Evolutionary conservation across 2,113 vertebrate genomes (phyloP).

Genomic region (Chrysochloris asiatica): DNA sequence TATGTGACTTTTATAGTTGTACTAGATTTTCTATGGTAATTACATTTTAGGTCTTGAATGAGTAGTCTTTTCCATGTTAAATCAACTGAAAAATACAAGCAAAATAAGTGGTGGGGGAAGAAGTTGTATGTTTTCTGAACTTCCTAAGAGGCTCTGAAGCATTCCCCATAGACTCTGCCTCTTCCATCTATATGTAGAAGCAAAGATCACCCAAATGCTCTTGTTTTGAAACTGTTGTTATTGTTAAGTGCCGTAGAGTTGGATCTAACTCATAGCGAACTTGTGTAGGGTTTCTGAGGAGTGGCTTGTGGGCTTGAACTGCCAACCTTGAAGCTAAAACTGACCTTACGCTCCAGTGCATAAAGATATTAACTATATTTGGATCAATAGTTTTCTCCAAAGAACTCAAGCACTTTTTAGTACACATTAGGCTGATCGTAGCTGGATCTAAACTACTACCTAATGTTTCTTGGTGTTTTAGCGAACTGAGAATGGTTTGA

Average conservation of each 20-base stretch:
- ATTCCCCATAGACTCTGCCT: not conserved
- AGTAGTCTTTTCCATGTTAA: conserved; percentile 12
- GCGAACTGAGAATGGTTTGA: not conserved
- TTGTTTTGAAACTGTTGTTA: conserved; percentile 56
- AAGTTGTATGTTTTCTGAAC: not conserved
- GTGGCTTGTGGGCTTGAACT: too few relatives aligned
- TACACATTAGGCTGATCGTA: not conserved
- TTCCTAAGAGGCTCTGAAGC: not conserved
- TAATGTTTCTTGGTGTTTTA: conserved; percentile 21
- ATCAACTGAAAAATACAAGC: not conserved
- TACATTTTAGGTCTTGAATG: conserved; percentile 21
- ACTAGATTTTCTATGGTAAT: conserved; percentile 9
- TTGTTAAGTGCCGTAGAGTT: too few relatives aligned
- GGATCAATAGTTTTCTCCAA: conserved; percentile 12
- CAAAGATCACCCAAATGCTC: not conserved
- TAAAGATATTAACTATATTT: conserved; percentile 9
- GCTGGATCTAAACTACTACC: not conserved
- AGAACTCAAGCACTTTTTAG: conserved; percentile 31
- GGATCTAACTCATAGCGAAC: too few relatives aligned
- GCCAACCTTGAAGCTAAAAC: too few relatives aligned
- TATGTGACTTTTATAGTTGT: not conserved
- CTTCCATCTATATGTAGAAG: not conserved
- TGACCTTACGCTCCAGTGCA: too few relatives aligned
- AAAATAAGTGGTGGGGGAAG: not conserved
- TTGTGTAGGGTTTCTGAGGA: too few relatives aligned